phyloP scores from a whole-genome alignment of 2,888 invertebrate genomes.

The Eucera pruinosa region DNA sequence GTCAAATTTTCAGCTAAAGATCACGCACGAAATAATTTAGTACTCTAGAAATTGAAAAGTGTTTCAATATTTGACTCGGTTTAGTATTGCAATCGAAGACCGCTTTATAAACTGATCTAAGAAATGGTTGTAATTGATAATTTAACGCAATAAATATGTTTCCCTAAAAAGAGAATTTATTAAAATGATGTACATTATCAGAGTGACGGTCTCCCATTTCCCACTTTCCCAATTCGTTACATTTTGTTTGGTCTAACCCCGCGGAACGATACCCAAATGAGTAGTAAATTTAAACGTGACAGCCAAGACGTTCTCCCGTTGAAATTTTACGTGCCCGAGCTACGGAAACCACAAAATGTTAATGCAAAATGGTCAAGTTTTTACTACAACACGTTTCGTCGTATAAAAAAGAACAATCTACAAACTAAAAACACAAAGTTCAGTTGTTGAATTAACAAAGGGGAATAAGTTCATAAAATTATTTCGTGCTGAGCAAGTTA shows the following conservation, averaged over 20 bases:
- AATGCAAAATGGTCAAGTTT: constrained; percentile 22
- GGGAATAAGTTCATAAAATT: neutral
- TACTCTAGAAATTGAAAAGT: too few species aligned
- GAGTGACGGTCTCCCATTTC: constrained; percentile 1
- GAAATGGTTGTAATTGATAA: too few species aligned
- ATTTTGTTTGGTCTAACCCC: constrained; percentile 24
- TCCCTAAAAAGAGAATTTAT: neutral
- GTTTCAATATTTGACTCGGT: too few species aligned
- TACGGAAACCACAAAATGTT: constrained; percentile 27
- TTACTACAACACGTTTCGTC: neutral
- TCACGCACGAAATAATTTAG: too few species aligned
- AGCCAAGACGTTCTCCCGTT: constrained; percentile 28
- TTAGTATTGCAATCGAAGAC: too few species aligned
- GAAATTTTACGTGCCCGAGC: constrained; percentile 33
- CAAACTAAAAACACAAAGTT: constrained; percentile 5
- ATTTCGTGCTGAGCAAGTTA: neutral
- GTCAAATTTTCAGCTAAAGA: too few species aligned
- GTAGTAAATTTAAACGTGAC: constrained; percentile 48
- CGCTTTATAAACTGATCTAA: too few species aligned
- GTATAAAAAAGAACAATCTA: constrained; percentile 1
- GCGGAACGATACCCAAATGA: constrained; percentile 48
- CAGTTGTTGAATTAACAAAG: neutral
- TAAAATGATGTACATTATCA: constrained; percentile 25
- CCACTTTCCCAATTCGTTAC: constrained; percentile 24
- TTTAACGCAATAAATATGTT: constrained; percentile 1